These are phyloP conservation scores for Leptinotarsa tumamoca DNA, from an alignment of 2,888 invertebrate genomes.

Conservation along the genomic window DNA sequence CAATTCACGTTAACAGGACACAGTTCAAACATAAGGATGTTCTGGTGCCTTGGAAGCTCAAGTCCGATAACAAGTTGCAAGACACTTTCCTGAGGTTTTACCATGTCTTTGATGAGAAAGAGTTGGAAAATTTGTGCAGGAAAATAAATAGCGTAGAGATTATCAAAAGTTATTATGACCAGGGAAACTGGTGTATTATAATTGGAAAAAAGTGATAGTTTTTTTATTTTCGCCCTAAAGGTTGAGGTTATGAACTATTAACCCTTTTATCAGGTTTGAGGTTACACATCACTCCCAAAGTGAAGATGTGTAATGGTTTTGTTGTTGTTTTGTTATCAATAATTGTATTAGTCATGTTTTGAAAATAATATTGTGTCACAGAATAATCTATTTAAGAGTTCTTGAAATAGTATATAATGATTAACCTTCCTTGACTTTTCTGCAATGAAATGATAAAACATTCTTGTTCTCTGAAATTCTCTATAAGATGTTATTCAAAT, in stretches of 20 bases:
- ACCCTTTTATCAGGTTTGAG: constrained; percentile 3
- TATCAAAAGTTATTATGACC: constrained; percentile 86
- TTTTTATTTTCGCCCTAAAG: constrained; percentile 8
- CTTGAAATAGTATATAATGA: constrained; percentile 4
- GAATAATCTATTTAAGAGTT: not conserved
- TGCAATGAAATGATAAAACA: not conserved
- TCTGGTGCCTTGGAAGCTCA: constrained; percentile 95
- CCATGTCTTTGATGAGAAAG: constrained; percentile 91
- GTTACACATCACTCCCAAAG: not conserved
- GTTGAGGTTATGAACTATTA: constrained; percentile 5
- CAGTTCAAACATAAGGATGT: constrained; percentile 91
- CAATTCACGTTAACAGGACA: constrained; percentile 91
- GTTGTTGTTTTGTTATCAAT: not conserved
- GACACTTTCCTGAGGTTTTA: constrained; percentile 86
- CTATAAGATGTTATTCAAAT: constrained; percentile 9
- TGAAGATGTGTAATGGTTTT: not conserved
- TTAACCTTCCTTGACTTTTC: not conserved
- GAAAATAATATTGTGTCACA: not conserved
- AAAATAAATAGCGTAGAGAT: constrained; percentile 70
- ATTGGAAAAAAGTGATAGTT: constrained; percentile 70
- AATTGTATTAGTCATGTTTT: not conserved
- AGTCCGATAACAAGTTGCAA: constrained; percentile 66
- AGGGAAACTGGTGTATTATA: constrained; percentile 95
- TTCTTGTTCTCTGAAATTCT: not conserved
- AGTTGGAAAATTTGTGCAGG: constrained; percentile 77